Evolutionary conservation across 2,888 invertebrate genomes (phyloP).

Genomic region (Alcis repandata): DNA sequence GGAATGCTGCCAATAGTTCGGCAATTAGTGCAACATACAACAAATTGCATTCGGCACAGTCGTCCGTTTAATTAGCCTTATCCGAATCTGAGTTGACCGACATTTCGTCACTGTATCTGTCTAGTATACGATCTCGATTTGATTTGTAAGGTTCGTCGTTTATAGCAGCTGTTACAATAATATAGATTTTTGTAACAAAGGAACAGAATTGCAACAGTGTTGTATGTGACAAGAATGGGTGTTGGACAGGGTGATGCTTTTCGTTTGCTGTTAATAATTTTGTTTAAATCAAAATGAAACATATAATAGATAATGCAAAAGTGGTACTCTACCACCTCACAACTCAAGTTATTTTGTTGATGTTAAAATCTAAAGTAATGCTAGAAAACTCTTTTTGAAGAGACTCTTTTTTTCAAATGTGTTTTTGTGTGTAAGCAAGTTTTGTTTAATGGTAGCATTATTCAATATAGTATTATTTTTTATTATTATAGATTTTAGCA

Average conservation of each 20-base stretch:
- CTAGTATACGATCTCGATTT: too few relatives aligned
- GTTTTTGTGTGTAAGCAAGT: neutral
- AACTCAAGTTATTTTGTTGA: too few relatives aligned
- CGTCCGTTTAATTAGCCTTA: slow-evolving; percentile 17
- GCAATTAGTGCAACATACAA: slow-evolving; percentile 35
- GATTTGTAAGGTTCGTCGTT: neutral
- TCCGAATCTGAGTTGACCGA: slow-evolving; percentile 6
- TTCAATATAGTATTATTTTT: neutral
- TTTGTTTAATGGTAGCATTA: neutral
- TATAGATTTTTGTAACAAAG: neutral
- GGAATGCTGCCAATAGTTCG: slow-evolving; percentile 36
- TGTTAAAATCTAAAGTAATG: too few relatives aligned
- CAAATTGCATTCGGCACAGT: slow-evolving; percentile 15
- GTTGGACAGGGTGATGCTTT: neutral
- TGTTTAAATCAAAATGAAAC: too few relatives aligned
- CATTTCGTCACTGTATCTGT: neutral
- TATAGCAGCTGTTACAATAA: neutral
- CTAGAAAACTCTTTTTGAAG: too few relatives aligned
- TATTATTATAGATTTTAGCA: slow-evolving; percentile 90
- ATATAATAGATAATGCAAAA: too few relatives aligned
- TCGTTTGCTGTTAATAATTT: too few relatives aligned
- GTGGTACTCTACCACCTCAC: too few relatives aligned
- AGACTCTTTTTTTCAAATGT: too few relatives aligned
- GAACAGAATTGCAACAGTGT: neutral
- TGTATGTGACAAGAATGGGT: neutral